A percentile compares a stretch with the other conserved stretches of the same genome.
Evolutionary conservation across 2,797 vertebrate species (phyloP).

Genomic region (Aselliscus stoliczkanus): DNA sequence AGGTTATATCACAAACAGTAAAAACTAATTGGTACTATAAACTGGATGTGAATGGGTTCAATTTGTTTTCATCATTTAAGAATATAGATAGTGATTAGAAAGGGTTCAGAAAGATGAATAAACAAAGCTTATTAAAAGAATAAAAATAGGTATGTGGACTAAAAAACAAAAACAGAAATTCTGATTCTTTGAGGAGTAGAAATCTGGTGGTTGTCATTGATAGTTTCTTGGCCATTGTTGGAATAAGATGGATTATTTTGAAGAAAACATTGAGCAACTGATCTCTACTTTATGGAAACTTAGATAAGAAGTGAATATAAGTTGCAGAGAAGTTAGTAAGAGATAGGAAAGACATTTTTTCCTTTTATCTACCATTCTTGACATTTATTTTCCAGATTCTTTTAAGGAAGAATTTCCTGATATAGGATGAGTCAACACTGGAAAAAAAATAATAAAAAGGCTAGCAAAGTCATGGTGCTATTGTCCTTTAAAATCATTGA

Average conservation of each 20-base stretch:
- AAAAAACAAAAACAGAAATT: not conserved
- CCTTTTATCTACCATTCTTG: not conserved
- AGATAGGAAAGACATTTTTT: not conserved
- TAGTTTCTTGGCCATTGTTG: not conserved
- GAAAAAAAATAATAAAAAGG: not conserved
- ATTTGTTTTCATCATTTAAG: not conserved
- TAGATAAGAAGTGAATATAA: not conserved
- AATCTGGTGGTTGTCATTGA: not conserved
- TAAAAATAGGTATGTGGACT: not conserved
- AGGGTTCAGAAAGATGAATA: not conserved
- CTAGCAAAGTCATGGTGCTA: not conserved
- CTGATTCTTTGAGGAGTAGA: not conserved
- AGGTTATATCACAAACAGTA: not conserved
- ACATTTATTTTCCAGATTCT: conserved; percentile 1
- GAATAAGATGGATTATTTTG: not conserved
- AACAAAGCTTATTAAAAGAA: not conserved
- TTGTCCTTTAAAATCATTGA: not conserved
- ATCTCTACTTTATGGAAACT: not conserved
- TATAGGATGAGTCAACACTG: not conserved
- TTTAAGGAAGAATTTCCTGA: not conserved
- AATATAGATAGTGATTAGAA: not conserved
- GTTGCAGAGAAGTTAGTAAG: not conserved
- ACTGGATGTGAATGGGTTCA: not conserved
- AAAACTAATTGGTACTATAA: not conserved
- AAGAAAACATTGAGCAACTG: not conserved